phyloP scores from a whole-genome alignment of 1,140 invertebrate genomes.

The Caenorhabditis inopinata region DNA sequence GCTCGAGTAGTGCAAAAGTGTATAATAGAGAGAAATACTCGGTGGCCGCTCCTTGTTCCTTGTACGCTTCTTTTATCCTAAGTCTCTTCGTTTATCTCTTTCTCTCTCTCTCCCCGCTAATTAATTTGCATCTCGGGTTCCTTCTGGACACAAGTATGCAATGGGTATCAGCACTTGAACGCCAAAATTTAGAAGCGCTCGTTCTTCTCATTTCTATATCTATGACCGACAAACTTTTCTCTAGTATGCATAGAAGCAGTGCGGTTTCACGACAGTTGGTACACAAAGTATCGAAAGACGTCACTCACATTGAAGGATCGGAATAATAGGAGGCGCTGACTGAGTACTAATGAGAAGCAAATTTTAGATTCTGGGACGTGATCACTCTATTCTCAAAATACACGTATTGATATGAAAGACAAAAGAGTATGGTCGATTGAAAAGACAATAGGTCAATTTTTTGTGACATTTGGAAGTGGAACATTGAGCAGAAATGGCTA shows the following conservation, averaged over 20 bases:
- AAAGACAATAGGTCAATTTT: not conserved
- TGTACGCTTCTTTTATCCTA: no score
- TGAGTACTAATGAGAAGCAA: not conserved
- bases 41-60: not conserved
- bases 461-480: not conserved
- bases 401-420: not conserved
- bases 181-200: not conserved
- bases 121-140: slow-evolving; percentile 12
- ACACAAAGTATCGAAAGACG: not conserved
- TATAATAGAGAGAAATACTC: not conserved
- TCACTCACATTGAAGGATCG: slow-evolving; percentile 16
- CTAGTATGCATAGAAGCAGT: not conserved
- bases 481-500: not conserved
- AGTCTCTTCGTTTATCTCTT: not conserved
- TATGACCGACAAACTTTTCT: not conserved
- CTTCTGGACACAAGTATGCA: not conserved
- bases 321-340: not conserved
- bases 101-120: not conserved
- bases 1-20: not conserved
- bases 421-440: not conserved
- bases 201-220: not conserved
- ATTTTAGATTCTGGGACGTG: not conserved
- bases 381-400: no score
- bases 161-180: slow-evolving; percentile 20
- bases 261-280: not conserved